These are phyloP conservation scores for Limnothrissa miodon DNA, from an alignment of 2,113 vertebrate genomes.

Conservation along the genomic window DNA sequence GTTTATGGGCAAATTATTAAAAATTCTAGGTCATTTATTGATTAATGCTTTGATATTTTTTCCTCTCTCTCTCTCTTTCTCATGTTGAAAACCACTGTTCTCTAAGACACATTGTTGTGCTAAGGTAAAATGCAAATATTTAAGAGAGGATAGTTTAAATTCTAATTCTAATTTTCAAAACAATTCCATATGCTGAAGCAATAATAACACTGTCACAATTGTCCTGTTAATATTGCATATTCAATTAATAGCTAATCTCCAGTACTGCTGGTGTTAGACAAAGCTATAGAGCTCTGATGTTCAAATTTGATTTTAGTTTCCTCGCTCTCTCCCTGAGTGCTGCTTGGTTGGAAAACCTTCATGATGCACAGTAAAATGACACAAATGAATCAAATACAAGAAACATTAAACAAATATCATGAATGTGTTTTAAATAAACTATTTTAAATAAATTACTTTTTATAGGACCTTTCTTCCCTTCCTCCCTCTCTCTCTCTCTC, in stretches of 20 bases:
- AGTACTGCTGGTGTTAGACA: not conserved
- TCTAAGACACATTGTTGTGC: not conserved
- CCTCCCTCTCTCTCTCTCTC: conserved; percentile 42
- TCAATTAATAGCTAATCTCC: not conserved
- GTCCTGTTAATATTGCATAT: not conserved
- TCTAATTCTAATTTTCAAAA: no score
- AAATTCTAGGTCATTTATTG: not conserved
- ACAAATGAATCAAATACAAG: not conserved
- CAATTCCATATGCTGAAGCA: no score
- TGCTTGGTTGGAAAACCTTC: not conserved
- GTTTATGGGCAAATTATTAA: not conserved
- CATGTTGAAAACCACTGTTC: not conserved
- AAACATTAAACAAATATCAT: not conserved
- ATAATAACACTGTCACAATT: not conserved
- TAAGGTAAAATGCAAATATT: not conserved
- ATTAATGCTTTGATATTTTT: not conserved
- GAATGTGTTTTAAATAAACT: not conserved
- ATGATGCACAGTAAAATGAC: not conserved
- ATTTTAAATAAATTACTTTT: not conserved
- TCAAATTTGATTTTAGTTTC: not conserved
- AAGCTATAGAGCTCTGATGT: not conserved
- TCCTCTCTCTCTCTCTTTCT: no score
- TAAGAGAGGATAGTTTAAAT: no score
- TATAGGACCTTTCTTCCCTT: conserved; percentile 16
- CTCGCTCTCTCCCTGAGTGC: not conserved